Conservation (phyloP, 2,797 vertebrate species). For the Morelia viridis region DNA sequence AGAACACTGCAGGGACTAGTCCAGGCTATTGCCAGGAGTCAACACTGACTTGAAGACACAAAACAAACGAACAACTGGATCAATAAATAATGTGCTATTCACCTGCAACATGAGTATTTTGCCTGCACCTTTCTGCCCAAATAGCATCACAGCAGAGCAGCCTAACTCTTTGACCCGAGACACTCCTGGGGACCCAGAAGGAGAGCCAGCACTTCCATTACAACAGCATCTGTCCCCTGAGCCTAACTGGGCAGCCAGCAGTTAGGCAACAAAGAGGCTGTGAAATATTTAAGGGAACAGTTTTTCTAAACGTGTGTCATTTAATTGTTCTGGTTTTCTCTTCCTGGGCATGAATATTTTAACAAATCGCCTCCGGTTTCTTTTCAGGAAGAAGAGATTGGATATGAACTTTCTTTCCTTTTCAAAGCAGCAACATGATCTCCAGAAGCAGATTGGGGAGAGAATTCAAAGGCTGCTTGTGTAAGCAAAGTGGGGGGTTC, state of each 20-base stretch:
- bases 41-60: neutral
- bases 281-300: conserved; percentile 62
- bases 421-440: neutral
- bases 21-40: neutral
- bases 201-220: neutral
- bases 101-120: neutral
- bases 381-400: conserved; percentile 29
- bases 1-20: neutral
- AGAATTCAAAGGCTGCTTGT: neutral
- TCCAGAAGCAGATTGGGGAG: neutral
- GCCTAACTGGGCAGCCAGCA: conserved; percentile 12
- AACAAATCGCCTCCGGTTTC: conserved; percentile 49
- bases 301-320: conserved; percentile 54
- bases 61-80: neutral
- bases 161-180: conserved; percentile 9
- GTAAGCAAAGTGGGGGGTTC: neutral
- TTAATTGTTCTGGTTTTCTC: conserved; percentile 64
- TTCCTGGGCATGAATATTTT: conserved; percentile 61
- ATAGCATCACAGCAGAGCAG: neutral
- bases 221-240: conserved; percentile 23
- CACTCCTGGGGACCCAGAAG: fast-evolving
- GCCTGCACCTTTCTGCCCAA: neutral
- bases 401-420: conserved; percentile 20
- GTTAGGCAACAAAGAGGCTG: conserved; percentile 53
- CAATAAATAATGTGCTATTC: neutral